These are phyloP conservation scores for Helarctos malayanus DNA, from an alignment of 2,797 vertebrate genomes.

Conservation along the genomic window DNA sequence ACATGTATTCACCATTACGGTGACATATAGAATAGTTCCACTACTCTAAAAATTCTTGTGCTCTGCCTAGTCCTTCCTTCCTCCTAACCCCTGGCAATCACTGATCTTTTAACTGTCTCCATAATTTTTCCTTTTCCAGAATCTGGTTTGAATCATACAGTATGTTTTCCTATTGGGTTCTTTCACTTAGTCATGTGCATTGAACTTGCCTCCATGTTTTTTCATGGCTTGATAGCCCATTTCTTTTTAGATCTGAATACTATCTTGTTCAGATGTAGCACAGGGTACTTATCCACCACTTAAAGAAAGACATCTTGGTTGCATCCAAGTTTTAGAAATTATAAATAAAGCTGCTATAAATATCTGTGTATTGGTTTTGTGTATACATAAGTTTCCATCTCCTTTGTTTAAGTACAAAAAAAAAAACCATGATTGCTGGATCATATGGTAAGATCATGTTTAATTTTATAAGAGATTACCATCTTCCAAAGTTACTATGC, in stretches of 20 bases:
- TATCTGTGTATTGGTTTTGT: not conserved
- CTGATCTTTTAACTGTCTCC: not conserved
- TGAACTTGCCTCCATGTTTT: not conserved
- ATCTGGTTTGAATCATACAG: not conserved
- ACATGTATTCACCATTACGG: not conserved
- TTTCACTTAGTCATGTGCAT: not conserved
- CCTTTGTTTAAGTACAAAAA: not conserved
- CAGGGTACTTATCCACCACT: not conserved
- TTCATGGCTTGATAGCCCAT: not conserved
- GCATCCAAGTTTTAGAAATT: not conserved
- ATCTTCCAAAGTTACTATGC: not conserved
- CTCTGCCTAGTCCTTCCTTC: not conserved
- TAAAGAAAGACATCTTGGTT: not conserved
- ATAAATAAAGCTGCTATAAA: not conserved
- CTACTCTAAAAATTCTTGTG: not conserved
- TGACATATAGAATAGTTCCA: not conserved
- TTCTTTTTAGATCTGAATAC: not conserved
- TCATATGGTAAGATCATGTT: not conserved
- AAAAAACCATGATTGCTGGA: not conserved
- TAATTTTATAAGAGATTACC: not conserved
- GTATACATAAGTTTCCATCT: not conserved
- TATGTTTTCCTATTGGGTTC: not conserved
- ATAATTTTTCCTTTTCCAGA: not conserved
- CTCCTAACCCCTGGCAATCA: not conserved
- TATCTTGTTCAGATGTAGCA: not conserved